Evolutionary conservation across 2,113 vertebrate genomes (phyloP).

Genomic region (Python bivittatus): DNA sequence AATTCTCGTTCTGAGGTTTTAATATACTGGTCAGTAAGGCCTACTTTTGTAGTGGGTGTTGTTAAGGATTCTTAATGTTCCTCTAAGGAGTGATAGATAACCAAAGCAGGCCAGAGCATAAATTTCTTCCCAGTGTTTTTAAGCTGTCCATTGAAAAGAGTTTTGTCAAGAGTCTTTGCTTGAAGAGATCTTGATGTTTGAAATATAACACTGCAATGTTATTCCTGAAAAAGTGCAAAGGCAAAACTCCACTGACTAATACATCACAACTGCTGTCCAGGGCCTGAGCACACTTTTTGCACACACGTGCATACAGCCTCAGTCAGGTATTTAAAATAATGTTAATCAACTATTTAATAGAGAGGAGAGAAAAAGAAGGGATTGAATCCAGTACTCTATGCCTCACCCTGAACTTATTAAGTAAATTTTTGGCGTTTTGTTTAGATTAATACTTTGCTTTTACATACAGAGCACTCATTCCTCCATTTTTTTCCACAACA

Average conservation of each 20-base stretch:
- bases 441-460: not conserved
- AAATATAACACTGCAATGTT: not conserved
- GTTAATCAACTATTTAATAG: not conserved
- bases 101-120: conserved; percentile 72
- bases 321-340: not conserved
- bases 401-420: not conserved
- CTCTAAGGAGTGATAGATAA: conserved; percentile 69
- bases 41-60: conserved; percentile 61
- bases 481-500: not conserved
- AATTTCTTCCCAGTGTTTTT: conserved; percentile 59
- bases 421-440: not conserved
- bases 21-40: conserved; percentile 35
- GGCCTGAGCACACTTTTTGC: not conserved
- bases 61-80: conserved; percentile 65
- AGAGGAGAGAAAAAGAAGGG: not conserved
- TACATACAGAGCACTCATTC: not conserved
- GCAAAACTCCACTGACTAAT: not conserved
- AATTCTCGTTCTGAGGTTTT: conserved; percentile 47
- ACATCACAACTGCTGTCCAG: not conserved
- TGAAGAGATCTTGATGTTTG: not conserved
- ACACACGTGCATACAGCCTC: not conserved
- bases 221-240: not conserved
- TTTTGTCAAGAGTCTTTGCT: conserved; percentile 43
- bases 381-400: not conserved
- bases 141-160: conserved; percentile 39